Evolutionary conservation across 2,888 invertebrate genomes (phyloP).

Genomic region (Chorisops tibialis): DNA sequence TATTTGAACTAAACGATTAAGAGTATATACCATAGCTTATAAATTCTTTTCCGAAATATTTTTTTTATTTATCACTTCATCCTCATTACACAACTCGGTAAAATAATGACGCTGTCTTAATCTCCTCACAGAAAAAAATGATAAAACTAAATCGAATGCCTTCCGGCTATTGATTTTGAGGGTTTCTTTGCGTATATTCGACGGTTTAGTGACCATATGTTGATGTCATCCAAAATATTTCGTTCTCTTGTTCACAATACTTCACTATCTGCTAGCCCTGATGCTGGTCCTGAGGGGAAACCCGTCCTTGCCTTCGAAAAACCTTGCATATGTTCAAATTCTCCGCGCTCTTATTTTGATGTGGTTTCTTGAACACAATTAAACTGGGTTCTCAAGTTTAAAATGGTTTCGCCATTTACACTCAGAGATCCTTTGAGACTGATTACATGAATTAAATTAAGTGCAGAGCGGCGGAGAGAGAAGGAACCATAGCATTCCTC

Average conservation of each 20-base stretch:
- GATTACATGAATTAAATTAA: constrained; percentile 31
- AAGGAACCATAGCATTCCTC: background rate
- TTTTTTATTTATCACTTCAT: too few relatives aligned
- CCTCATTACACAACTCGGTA: too few relatives aligned
- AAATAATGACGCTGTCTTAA: too few relatives aligned
- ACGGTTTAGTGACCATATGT: constrained; percentile 44
- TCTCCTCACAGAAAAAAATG: background rate
- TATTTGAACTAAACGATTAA: too few relatives aligned
- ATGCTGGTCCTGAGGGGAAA: constrained; percentile 32
- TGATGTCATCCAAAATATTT: constrained; percentile 53
- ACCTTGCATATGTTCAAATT: constrained; percentile 50
- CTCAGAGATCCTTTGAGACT: constrained; percentile 23
- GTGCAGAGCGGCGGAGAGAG: background rate
- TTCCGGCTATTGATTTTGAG: constrained; percentile 24
- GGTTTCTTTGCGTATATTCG: constrained; percentile 22
- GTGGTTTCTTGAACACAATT: constrained; percentile 38
- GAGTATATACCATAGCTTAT: too few relatives aligned
- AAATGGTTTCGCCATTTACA: constrained; percentile 11
- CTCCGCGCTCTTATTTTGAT: constrained; percentile 37
- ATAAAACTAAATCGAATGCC: constrained; percentile 27
- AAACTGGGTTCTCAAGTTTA: constrained; percentile 30
- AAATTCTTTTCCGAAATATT: too few relatives aligned
- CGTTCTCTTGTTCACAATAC: constrained; percentile 45
- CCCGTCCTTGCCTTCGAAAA: constrained; percentile 40
- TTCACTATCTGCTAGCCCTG: constrained; percentile 22